Evolutionary conservation across 2,113 vertebrate genomes (phyloP).

Genomic region (Anguilla japonica): DNA sequence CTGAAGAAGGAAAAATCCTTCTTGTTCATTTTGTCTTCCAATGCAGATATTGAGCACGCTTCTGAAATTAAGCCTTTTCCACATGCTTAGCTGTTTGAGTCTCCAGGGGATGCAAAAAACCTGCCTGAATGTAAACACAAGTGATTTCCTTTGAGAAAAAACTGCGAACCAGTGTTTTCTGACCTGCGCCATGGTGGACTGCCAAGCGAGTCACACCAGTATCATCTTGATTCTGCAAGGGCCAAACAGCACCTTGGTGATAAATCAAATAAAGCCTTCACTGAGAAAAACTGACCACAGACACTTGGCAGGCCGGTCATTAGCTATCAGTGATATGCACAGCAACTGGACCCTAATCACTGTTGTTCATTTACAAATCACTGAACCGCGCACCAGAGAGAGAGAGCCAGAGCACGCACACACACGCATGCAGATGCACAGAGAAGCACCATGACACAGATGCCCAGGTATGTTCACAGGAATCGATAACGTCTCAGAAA

Average conservation of each 20-base stretch:
- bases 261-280: not conserved
- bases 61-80: not conserved
- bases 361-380: not conserved
- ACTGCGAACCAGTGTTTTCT: not conserved
- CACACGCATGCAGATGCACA: not conserved
- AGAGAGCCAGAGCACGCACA: conserved; percentile 8
- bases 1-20: not conserved
- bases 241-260: not conserved
- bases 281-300: not conserved
- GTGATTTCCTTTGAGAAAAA: not conserved
- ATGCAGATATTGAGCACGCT: not conserved
- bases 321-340: not conserved
- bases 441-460: not conserved
- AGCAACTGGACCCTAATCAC: not conserved
- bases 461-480: not conserved
- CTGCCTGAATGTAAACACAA: not conserved
- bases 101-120: not conserved
- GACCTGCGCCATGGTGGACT: conserved; percentile 13
- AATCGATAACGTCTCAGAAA: not conserved
- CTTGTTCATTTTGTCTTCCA: not conserved
- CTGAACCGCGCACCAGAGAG: not conserved
- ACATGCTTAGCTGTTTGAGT: not conserved
- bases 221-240: conserved; percentile 5
- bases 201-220: conserved; percentile 42
- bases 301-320: not conserved